Base-by-base conservation (phyloP, 2,797 vertebrate species). In the Smutsia gigantea region DNA sequence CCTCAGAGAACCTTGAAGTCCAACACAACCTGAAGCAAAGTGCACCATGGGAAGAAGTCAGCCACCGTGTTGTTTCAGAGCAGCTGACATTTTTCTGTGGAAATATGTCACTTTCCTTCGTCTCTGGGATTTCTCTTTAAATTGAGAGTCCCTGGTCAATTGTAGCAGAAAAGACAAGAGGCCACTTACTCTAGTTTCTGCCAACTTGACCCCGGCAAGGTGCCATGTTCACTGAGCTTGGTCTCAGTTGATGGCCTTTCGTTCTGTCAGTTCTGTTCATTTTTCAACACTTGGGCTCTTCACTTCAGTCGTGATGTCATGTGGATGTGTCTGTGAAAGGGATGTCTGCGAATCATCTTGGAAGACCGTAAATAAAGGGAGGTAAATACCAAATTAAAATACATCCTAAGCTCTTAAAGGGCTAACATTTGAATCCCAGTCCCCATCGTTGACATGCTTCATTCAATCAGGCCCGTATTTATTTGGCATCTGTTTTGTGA, bases 351-450 rank as follows among this genome's bases (percentile, higher is more conserved):
- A 64, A 66, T 74, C 61, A 87, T 71, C 75, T 75, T 14, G 59
- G 77, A 37, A 21, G 64, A 55, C 46, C 77, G 31, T 71, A 66
- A 87, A 92, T 90, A 96, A 79, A 90, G 71, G 55, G 10, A 51
- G 90, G 21, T 87, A 96, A 94, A 90, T 94, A 95, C 14, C 87
- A 85, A 79, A 87, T 90, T 63, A 83, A 90, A 90, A 94, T 94
- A 71, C 37, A 78, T 46, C 39, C 59, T 84, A 71, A 31, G 59
- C 42, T 90, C 25, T 53, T 81, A 23, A 84, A 92, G 69, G 88
- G 53, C 93, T 92, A 77, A 75, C 18, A n/a, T 95, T 72, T 88
- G 72, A 81, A 90, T 90, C 61, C 27, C 15, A 14, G 12, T 68
- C 39, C 27, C 46, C 69, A 66, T 34, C 75, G n/a, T n/a, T 77